Evolutionary conservation across 1,140 invertebrate species (phyloP).

Genomic region (Euschistus heros): DNA sequence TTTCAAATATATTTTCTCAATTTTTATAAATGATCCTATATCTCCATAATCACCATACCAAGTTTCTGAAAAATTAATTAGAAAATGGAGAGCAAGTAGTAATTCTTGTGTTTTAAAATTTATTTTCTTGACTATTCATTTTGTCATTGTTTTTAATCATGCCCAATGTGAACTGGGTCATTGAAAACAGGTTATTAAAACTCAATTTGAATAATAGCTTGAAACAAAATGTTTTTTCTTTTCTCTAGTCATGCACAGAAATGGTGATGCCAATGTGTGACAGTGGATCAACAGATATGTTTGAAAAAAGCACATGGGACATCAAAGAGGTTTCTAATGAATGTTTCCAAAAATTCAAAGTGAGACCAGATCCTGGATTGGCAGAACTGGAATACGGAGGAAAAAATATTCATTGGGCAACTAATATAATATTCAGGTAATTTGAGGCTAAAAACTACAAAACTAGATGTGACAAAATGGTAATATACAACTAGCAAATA

Average conservation of each 20-base stretch:
- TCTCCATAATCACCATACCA: too few species aligned
- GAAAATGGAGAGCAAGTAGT: too few species aligned
- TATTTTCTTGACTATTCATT: too few species aligned
- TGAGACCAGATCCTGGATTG: constrained; percentile 53
- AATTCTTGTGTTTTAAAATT: too few species aligned
- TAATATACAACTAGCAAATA: too few species aligned
- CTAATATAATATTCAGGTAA: constrained; percentile 76
- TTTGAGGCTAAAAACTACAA: too few species aligned
- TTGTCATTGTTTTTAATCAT: too few species aligned
- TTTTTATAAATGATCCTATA: too few species aligned
- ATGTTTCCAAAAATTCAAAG: constrained; percentile 59
- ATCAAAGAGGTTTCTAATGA: constrained; percentile 48
- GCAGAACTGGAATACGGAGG: constrained; percentile 73
- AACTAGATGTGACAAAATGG: too few species aligned
- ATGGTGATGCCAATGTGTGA: constrained; percentile 91
- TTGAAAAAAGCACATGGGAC: constrained; percentile 65
- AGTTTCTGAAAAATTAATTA: too few species aligned
- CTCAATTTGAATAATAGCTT: not conserved
- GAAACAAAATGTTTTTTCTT: constrained; percentile 32
- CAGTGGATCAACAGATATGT: constrained; percentile 70
- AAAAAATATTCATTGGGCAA: constrained; percentile 49
- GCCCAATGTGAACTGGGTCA: not conserved
- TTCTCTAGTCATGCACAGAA: constrained; percentile 89
- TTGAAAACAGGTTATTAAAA: not conserved
- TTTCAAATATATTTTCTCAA: too few species aligned